Percentiles rank a stretch among this genome's conserved stretches.
phyloP scores from a whole-genome alignment of 2,797 vertebrate genomes.

The Peromyscus attwateri region DNA sequence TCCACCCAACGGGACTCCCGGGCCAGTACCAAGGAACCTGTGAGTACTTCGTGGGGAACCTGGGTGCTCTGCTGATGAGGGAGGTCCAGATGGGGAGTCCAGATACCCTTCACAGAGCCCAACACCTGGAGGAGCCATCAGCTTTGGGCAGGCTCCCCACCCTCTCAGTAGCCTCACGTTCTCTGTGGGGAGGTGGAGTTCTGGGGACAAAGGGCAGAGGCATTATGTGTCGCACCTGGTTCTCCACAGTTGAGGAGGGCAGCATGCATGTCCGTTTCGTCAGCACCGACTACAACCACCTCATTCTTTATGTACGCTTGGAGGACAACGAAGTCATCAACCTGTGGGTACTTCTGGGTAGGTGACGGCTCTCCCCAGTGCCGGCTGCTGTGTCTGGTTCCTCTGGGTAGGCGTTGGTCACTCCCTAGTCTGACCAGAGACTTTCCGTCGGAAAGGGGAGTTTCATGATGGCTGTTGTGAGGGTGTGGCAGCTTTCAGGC shows the following conservation, averaged over 20 bases:
- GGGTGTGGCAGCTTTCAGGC: not conserved
- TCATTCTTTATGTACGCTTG: not conserved
- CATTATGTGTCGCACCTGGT: fast-evolving
- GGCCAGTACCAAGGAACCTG: conserved; percentile 59
- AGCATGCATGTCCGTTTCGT: not conserved
- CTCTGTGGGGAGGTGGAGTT: fast-evolving
- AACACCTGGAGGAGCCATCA: not conserved
- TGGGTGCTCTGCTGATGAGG: fast-evolving
- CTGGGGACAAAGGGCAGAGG: not conserved
- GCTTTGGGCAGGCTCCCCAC: not conserved
- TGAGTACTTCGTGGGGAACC: not conserved
- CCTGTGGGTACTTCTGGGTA: conserved; percentile 72
- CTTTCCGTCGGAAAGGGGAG: not conserved
- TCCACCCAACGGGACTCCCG: not conserved
- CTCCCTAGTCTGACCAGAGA: not conserved
- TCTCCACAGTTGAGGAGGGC: not conserved
- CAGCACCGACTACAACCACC: not conserved
- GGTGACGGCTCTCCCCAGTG: not conserved
- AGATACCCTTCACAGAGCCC: fast-evolving
- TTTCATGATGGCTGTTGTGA: too few relatives aligned
- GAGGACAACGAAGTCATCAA: not conserved
- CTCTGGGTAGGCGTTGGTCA: not conserved
- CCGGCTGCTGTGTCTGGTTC: too few relatives aligned
- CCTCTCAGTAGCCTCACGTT: fast-evolving
- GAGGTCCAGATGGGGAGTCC: fast-evolving